Conservation (phyloP, 1,140 invertebrate species). For the Rhizoglyphus robini region DNA sequence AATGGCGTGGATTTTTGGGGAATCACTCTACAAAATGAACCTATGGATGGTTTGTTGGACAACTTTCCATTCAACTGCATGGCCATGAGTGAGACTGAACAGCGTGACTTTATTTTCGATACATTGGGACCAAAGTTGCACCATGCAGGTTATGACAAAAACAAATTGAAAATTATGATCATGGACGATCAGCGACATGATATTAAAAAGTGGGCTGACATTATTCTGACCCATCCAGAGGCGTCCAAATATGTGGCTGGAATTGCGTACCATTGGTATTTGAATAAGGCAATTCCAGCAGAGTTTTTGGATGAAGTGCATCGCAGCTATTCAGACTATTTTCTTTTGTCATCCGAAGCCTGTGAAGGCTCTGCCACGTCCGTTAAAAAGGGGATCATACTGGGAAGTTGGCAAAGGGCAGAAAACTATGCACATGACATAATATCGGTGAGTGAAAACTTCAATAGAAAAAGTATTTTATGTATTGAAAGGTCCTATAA, state of each 20-base stretch:
- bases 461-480: no score
- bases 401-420: no score
- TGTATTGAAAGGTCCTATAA: no score
- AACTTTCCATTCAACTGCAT: slow-evolving; percentile 53
- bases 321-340: slow-evolving; percentile 48
- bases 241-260: slow-evolving; percentile 64
- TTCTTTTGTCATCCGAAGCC: slow-evolving; percentile 62
- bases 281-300: slow-evolving; percentile 38
- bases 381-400: no score
- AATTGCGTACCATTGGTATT: slow-evolving; percentile 67
- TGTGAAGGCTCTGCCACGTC: slow-evolving; percentile 48
- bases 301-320: slow-evolving; percentile 41
- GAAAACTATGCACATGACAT: no score
- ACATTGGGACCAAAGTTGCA: slow-evolving; percentile 53
- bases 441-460: no score
- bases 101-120: slow-evolving; percentile 47
- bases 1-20: slow-evolving; percentile 45
- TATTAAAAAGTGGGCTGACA: slow-evolving; percentile 47
- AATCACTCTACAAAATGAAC: slow-evolving; percentile 48
- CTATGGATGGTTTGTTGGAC: slow-evolving; percentile 36
- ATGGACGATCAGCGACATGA: slow-evolving; percentile 55
- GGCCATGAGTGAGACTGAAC: slow-evolving; percentile 49
- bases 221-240: no score
- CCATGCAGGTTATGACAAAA: slow-evolving; percentile 40
- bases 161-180: slow-evolving; percentile 46